Conservation (phyloP, 2,113 vertebrate species). For the Ancistrus triradiatus region DNA sequence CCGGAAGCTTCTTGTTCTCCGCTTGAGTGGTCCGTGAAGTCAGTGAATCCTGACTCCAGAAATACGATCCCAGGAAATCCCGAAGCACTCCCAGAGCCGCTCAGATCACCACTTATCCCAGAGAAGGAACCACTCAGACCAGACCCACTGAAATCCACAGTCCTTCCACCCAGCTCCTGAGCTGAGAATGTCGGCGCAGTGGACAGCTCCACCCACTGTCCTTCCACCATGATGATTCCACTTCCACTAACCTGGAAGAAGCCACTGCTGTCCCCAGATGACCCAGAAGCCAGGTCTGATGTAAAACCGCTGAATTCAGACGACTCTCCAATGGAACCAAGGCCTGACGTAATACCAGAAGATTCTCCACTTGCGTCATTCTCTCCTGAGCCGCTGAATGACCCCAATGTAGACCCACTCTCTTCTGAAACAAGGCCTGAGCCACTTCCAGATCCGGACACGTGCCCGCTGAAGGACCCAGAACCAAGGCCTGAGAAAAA, state of each 20-base stretch:
- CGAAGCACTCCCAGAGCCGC: conserved; percentile 63
- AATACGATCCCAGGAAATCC: conserved; percentile 69
- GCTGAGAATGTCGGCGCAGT: conserved; percentile 46
- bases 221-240: conserved; percentile 69
- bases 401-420: conserved; percentile 40
- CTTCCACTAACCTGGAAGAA: conserved; percentile 57
- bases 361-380: conserved; percentile 64
- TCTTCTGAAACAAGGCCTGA: conserved; percentile 48
- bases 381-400: conserved; percentile 60
- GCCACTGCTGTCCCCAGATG: conserved; percentile 57
- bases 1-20: conserved; percentile 77
- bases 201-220: conserved; percentile 61
- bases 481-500: conserved; percentile 34
- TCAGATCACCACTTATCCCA: conserved; percentile 53
- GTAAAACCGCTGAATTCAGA: conserved; percentile 65
- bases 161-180: conserved; percentile 71
- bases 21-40: conserved; percentile 61
- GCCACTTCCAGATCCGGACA: conserved; percentile 45
- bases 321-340: conserved; percentile 42
- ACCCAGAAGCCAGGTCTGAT: conserved; percentile 66
- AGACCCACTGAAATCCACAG: conserved; percentile 71
- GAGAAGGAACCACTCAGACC: conserved; percentile 42
- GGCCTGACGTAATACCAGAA: conserved; percentile 52
- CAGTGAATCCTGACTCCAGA: conserved; percentile 69
- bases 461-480: conserved; percentile 45